Evolutionary conservation across 2,888 invertebrate species (phyloP), one percentile per base, ranked within the genome.

Genomic region (Drosophila paucipuncta): DNA sequence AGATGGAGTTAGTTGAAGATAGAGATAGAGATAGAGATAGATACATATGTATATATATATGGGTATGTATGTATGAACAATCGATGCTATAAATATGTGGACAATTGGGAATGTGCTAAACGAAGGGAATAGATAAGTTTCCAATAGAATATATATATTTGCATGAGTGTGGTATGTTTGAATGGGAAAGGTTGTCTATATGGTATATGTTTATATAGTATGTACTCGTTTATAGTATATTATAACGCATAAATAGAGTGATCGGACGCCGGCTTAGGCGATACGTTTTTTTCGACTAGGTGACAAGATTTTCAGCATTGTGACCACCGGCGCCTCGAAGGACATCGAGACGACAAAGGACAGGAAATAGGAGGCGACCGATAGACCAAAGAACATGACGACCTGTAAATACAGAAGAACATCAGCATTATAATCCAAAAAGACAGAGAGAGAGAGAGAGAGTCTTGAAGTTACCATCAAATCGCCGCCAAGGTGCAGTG

Each of bases 291-390:
- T 94, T 89, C 94, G 92, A 90, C 95, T 94, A 60, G 95, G 95
- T 11, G 95, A 94, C 50, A 95, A 85, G 75, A 96, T 96, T 94
- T 97, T 96, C 53, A 97, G 94, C 96, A 97, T 96, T 71, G 97
- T 96, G 80, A 97, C 97, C 61, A 97, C 95, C 54, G 97, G 97
- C 55, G 97, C 97, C 93, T 97, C 97, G 92, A 97, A 97, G 1
- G 96, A 95, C 69, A 97, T 94, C 2, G 97, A 97, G 66, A 97
- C 95, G 57, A 97, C 92, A 92, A 97, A 97, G 16, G 97, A 96
- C 33, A 97, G 92, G 70, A 95, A 93, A 92, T 96, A 97, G 0
- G 97, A 97, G 73, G 96, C 95, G 70, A 96, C 95, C n/a, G 97
- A 95, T 91, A 97, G 96, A 9, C 97, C 97, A 90, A 97, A 94